Evolutionary conservation across 2,888 invertebrate species (phyloP).

Genomic region (Caenorhabditis plicata): DNA sequence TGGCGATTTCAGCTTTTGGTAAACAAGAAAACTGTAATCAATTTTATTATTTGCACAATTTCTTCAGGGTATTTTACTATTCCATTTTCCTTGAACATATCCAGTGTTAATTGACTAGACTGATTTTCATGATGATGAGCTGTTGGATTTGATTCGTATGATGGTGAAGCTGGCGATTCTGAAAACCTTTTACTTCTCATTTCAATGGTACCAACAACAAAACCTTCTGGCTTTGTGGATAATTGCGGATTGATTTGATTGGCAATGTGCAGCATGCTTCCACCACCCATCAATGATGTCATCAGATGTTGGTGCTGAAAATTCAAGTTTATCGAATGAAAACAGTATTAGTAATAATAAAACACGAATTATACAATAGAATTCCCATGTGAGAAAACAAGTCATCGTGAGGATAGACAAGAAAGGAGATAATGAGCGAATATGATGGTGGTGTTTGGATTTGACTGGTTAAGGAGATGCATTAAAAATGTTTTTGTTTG

Average conservation of each 20-base stretch:
- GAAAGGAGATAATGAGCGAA: too few species aligned
- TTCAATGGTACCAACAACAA: not conserved
- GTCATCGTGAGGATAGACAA: too few species aligned
- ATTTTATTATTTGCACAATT: not conserved
- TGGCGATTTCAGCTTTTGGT: slow-evolving; percentile 12
- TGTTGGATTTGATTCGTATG: not conserved
- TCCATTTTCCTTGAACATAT: slow-evolving; percentile 1
- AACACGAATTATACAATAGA: too few species aligned
- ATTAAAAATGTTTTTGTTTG: too few species aligned
- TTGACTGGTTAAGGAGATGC: too few species aligned
- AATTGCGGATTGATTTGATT: not conserved
- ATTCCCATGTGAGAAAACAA: too few species aligned
- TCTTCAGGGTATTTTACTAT: not conserved
- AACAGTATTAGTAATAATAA: too few species aligned
- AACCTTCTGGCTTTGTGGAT: too few species aligned
- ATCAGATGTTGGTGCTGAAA: too few species aligned
- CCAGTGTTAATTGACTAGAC: not conserved
- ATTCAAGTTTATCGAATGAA: too few species aligned
- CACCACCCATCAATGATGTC: slow-evolving; percentile 1
- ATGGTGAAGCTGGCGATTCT: not conserved
- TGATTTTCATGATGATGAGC: not conserved
- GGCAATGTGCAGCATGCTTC: slow-evolving; percentile 1
- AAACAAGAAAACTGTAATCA: too few species aligned
- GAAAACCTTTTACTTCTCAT: not conserved
- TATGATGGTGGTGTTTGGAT: too few species aligned